Percentiles rank a stretch among this genome's conserved stretches.
phyloP scores from a whole-genome alignment of 2,797 vertebrate genomes.

The Macroramphosus scolopax region DNA sequence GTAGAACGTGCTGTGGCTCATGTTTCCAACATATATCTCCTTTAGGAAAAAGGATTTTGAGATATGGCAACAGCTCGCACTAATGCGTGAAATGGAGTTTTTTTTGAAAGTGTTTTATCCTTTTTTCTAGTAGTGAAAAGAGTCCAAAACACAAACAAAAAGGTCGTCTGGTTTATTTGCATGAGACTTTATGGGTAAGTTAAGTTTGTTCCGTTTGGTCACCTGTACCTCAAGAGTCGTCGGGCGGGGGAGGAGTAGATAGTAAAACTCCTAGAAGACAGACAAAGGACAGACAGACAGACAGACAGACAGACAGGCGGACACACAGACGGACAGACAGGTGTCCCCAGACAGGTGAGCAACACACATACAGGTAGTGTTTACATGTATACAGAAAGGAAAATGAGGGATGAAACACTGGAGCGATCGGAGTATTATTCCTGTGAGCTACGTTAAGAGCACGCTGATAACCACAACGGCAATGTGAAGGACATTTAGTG shows the following conservation, averaged over 20 bases:
- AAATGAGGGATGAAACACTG: constrained; percentile 19
- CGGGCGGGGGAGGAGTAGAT: constrained; percentile 69
- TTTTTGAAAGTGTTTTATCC: constrained; percentile 18
- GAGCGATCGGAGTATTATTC: too few species aligned
- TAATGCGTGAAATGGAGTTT: too few species aligned
- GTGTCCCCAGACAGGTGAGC: constrained; percentile 45
- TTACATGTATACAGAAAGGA: constrained; percentile 16
- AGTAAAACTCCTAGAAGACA: constrained; percentile 69
- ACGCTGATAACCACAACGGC: constrained; percentile 13
- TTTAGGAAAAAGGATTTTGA: neutral
- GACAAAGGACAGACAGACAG: constrained; percentile 32
- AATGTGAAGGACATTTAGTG: neutral
- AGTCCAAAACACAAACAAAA: too few species aligned
- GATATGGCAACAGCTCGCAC: too few species aligned
- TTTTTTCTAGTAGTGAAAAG: too few species aligned
- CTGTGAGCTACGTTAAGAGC: neutral
- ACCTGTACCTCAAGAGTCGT: constrained; percentile 75
- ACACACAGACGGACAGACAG: too few species aligned
- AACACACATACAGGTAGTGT: constrained; percentile 38
- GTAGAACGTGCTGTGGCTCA: constrained; percentile 15
- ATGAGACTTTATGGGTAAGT: constrained; percentile 41
- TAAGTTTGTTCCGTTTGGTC: constrained; percentile 49
- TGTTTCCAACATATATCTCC: constrained; percentile 6
- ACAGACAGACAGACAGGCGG: constrained; percentile 30
- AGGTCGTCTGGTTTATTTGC: too few species aligned